These are phyloP conservation scores for Spea hammondii DNA, from an alignment of 2,797 vertebrate species.

Conservation along the genomic window DNA sequence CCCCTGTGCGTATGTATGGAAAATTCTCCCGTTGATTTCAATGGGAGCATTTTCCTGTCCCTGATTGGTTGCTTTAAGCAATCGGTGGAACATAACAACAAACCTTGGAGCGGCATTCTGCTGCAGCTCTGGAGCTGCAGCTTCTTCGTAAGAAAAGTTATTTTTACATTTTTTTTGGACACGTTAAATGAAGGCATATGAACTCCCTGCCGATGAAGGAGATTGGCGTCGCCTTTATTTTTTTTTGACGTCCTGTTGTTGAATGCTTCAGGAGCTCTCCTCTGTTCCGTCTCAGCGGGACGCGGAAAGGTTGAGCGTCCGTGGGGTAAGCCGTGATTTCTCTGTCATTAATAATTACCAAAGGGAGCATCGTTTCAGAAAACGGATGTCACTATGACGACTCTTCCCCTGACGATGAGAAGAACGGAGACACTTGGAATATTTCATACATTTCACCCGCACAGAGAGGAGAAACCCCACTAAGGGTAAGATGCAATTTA, in stretches of 20 bases:
- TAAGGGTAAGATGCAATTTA: not conserved
- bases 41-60: too few relatives aligned
- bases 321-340: not conserved
- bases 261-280: not conserved
- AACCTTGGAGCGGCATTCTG: too few relatives aligned
- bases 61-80: too few relatives aligned
- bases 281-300: not conserved
- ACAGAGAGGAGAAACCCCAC: not conserved
- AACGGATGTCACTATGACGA: slow-evolving; percentile 66
- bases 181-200: too few relatives aligned
- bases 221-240: not conserved
- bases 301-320: not conserved
- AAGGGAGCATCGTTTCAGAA: slow-evolving; percentile 53
- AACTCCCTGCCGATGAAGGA: not conserved
- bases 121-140: too few relatives aligned
- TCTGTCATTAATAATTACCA: slow-evolving; percentile 50
- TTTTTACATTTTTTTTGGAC: too few relatives aligned
- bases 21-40: too few relatives aligned
- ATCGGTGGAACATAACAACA: too few relatives aligned
- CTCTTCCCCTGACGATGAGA: slow-evolving; percentile 73
- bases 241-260: not conserved
- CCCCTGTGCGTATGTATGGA: too few relatives aligned
- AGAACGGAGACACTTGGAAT: slow-evolving; percentile 56
- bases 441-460: not conserved
- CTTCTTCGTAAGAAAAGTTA: too few relatives aligned